Percentiles rank a stretch among this genome's conserved stretches.
Evolutionary conservation across 2,888 invertebrate genomes (phyloP).

Genomic region (Caenorhabditis sp.): DNA sequence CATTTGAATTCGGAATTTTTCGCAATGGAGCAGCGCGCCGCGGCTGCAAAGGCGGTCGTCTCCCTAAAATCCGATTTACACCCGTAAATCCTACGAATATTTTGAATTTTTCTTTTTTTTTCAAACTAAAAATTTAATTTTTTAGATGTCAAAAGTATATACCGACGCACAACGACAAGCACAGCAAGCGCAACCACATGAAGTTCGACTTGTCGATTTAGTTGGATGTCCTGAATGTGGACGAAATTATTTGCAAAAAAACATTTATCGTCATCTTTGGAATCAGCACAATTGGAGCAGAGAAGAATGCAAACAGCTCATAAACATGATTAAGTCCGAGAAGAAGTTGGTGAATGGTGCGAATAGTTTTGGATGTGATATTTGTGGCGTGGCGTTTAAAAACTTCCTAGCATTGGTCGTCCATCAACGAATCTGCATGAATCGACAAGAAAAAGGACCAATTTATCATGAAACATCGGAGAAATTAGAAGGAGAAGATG

Average conservation of each 20-base stretch:
- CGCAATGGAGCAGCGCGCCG: constrained; percentile 23
- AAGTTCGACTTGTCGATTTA: constrained; percentile 6
- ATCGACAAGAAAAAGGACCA: not conserved
- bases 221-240: constrained; percentile 31
- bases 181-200: not conserved
- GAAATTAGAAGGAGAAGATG: constrained; percentile 4
- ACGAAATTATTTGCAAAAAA: constrained; percentile 24
- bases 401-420: constrained; percentile 6
- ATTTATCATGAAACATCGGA: not conserved
- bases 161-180: not conserved
- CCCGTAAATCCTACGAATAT: constrained; percentile 34
- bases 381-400: constrained; percentile 14
- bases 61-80: constrained; percentile 19
- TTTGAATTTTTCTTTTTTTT: constrained; percentile 6
- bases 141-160: not conserved
- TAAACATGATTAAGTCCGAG: constrained; percentile 19
- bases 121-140: not conserved
- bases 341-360: constrained; percentile 7
- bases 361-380: not conserved
- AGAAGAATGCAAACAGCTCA: constrained; percentile 26
- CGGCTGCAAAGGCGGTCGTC: constrained; percentile 22
- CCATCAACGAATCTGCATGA: constrained; percentile 18
- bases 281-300: constrained; percentile 19
- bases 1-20: not conserved
- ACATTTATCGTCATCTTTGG: constrained; percentile 34